These are phyloP conservation scores for Brachyptera risi DNA, from an alignment of 2,888 invertebrate species.

Conservation along the genomic window DNA sequence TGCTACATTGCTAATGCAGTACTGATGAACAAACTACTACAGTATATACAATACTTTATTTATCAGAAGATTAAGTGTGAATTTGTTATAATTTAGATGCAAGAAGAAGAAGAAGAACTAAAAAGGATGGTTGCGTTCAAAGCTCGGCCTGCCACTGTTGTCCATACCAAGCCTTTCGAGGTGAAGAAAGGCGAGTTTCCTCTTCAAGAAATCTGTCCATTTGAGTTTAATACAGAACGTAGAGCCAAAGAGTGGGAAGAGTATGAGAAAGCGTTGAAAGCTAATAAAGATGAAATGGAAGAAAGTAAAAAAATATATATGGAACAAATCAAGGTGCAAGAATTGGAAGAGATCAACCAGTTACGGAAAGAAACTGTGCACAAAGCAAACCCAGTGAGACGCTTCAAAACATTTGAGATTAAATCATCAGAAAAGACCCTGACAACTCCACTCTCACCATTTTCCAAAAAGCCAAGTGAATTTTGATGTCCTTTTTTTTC, in stretches of 20 bases:
- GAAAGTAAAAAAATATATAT: conserved; percentile 46
- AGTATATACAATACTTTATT: too few species aligned
- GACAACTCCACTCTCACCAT: conserved; percentile 51
- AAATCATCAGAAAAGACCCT: conserved; percentile 51
- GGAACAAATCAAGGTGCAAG: conserved; percentile 42
- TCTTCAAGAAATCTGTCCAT: conserved; percentile 42
- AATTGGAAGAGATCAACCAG: conserved; percentile 51
- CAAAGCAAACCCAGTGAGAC: conserved; percentile 60
- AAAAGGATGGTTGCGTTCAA: conserved; percentile 49
- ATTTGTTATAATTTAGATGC: conserved; percentile 43
- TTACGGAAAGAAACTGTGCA: conserved; percentile 56
- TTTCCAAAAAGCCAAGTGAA: too few species aligned
- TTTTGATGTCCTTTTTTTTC: too few species aligned
- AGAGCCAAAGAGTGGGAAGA: conserved; percentile 58
- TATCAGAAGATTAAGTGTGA: too few species aligned
- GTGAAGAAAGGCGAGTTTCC: conserved; percentile 52
- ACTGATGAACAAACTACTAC: too few species aligned
- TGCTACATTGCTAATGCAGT: too few species aligned
- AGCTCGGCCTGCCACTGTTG: conserved; percentile 58
- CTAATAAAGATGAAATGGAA: conserved; percentile 52
- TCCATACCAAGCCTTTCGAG: conserved; percentile 61
- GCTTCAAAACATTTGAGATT: conserved; percentile 49
- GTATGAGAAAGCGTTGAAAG: conserved; percentile 52
- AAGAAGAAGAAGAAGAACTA: conserved; percentile 42
- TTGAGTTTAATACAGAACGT: conserved; percentile 60